Evolutionary conservation across 2,888 invertebrate genomes (phyloP).

Genomic region (Bhutanitis thaidina): DNA sequence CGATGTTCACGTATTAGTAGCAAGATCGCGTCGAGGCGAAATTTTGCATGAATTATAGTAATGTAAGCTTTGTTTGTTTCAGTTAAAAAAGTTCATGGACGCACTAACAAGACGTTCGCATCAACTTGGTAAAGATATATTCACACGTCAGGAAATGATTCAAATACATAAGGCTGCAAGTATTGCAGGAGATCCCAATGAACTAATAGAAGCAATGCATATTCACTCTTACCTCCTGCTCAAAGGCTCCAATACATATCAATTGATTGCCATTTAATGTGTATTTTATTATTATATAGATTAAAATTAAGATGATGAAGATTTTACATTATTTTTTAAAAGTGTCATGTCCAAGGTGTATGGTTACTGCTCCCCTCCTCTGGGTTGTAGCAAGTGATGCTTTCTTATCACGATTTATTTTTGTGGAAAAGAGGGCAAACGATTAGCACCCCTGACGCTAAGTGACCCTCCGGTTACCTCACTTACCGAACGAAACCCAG

Average conservation of each 20-base stretch:
- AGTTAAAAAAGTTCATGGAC: slow-evolving; percentile 87
- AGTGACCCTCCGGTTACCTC: too few species aligned
- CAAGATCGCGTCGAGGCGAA: too few species aligned
- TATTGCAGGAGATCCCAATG: slow-evolving; percentile 83
- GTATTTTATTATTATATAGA: neutral
- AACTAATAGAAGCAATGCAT: slow-evolving; percentile 89
- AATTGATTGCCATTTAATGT: slow-evolving; percentile 65
- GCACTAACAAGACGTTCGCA: slow-evolving; percentile 83
- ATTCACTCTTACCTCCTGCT: slow-evolving; percentile 91
- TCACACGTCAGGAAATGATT: slow-evolving; percentile 87
- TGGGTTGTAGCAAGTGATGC: too few species aligned
- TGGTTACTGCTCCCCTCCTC: too few species aligned
- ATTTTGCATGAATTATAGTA: too few species aligned
- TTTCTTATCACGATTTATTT: too few species aligned
- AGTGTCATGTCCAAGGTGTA: too few species aligned
- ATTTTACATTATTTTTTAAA: neutral
- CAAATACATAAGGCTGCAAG: slow-evolving; percentile 84
- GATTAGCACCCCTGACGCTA: too few species aligned
- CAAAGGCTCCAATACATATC: slow-evolving; percentile 87
- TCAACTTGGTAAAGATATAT: slow-evolving; percentile 84
- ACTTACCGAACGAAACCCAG: too few species aligned
- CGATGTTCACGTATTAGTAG: too few species aligned
- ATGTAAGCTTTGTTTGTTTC: slow-evolving; percentile 35
- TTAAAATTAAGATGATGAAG: neutral
- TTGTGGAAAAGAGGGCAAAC: too few species aligned